These are phyloP conservation scores for Pseudomyrmex gracilis DNA, from an alignment of 1,140 invertebrate genomes.

Conservation along the genomic window DNA sequence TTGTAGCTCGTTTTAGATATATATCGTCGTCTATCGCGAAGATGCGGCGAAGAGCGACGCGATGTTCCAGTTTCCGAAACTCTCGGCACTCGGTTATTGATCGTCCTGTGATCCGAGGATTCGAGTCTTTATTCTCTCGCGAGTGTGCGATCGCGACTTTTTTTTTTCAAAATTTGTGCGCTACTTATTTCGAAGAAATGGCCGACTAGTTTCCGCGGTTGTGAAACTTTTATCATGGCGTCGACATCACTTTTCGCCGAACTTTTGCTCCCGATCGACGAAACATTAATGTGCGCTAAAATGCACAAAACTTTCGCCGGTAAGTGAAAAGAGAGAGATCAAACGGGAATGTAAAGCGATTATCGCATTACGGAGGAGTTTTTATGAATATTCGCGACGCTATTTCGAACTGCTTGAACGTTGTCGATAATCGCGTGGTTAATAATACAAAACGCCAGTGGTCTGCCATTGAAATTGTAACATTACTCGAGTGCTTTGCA, in stretches of 20 bases:
- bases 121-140: background rate
- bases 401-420: no score
- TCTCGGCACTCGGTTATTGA: conserved; percentile 32
- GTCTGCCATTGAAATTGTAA: no score
- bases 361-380: no score
- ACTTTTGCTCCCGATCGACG: background rate
- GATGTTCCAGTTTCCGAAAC: conserved; percentile 41
- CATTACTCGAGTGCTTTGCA: no score
- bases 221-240: background rate
- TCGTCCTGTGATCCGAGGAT: conserved; percentile 26
- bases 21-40: background rate
- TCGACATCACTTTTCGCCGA: background rate
- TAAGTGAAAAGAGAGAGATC: no score
- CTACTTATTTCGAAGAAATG: no score
- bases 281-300: background rate
- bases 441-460: no score
- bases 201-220: background rate
- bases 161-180: background rate
- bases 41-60: background rate
- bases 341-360: no score
- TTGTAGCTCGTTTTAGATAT: background rate
- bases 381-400: no score
- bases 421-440: no score
- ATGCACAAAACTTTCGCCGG: background rate
- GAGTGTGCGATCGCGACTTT: background rate